Percentiles rank a stretch among this genome's conserved stretches.
These are phyloP conservation scores for Ceyx melanurus DNA, from an alignment of 2,113 vertebrate species.

Conservation along the genomic window DNA sequence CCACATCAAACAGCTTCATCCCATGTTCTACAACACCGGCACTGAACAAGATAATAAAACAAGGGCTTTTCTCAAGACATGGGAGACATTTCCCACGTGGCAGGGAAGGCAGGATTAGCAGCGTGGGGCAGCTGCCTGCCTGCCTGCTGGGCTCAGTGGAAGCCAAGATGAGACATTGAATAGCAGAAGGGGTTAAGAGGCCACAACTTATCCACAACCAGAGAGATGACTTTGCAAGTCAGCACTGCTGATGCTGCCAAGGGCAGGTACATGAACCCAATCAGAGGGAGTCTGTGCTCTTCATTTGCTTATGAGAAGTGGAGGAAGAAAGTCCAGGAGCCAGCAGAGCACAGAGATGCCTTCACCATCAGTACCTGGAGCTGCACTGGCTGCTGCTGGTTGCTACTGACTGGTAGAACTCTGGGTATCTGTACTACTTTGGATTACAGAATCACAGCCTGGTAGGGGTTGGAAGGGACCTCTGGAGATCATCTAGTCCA, in stretches of 20 bases:
- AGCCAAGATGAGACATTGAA: neutral
- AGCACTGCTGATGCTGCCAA: neutral
- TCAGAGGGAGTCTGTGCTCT: neutral
- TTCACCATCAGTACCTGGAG: neutral
- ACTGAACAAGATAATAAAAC: neutral
- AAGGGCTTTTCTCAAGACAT: neutral
- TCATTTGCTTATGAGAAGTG: neutral
- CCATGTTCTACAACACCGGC: neutral
- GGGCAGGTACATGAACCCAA: neutral
- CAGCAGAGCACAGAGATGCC: neutral
- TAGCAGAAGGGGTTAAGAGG: neutral
- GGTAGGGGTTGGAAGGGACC: neutral
- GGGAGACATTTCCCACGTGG: rapidly evolving
- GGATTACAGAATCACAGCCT: neutral
- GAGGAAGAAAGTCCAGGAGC: neutral
- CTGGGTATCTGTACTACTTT: neutral
- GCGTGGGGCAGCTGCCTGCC: neutral
- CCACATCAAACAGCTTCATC: neutral
- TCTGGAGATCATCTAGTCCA: neutral
- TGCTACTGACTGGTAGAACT: neutral
- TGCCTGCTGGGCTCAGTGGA: neutral
- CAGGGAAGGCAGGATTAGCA: neutral
- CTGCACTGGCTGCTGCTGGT: neutral
- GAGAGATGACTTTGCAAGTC: neutral
- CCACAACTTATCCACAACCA: neutral